phyloP scores from a whole-genome alignment of 2,888 invertebrate species.

The Nephrotoma flavescens region DNA sequence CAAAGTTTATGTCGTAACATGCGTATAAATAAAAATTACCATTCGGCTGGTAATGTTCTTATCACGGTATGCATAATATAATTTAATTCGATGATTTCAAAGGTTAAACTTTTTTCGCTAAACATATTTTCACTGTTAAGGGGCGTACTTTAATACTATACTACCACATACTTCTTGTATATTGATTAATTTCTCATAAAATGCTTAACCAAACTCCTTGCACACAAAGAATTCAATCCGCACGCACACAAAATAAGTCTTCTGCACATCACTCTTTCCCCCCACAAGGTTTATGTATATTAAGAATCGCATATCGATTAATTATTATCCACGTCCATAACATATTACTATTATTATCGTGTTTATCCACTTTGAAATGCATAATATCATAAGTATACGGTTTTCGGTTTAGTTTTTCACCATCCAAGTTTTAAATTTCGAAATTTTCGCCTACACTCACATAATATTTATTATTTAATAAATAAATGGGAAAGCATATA shows the following conservation, averaged over 20 bases:
- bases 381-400: neutral
- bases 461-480: neutral
- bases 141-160: neutral
- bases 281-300: neutral
- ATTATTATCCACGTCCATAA: neutral
- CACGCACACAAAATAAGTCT: neutral
- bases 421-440: neutral
- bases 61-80: neutral
- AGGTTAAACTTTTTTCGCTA: neutral
- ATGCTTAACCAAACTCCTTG: neutral
- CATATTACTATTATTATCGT: neutral
- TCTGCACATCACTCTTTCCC: neutral
- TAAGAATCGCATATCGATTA: neutral
- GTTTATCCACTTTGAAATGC: neutral
- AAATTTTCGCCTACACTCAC: neutral
- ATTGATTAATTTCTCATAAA: neutral
- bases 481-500: neutral
- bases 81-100: neutral
- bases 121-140: neutral
- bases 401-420: neutral
- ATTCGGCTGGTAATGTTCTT: neutral
- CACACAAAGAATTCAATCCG: neutral
- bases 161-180: neutral
- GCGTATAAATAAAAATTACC: neutral
- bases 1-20: neutral